Conservation (phyloP, 2,797 vertebrate species). For the Pipistrellus kuhlii region DNA sequence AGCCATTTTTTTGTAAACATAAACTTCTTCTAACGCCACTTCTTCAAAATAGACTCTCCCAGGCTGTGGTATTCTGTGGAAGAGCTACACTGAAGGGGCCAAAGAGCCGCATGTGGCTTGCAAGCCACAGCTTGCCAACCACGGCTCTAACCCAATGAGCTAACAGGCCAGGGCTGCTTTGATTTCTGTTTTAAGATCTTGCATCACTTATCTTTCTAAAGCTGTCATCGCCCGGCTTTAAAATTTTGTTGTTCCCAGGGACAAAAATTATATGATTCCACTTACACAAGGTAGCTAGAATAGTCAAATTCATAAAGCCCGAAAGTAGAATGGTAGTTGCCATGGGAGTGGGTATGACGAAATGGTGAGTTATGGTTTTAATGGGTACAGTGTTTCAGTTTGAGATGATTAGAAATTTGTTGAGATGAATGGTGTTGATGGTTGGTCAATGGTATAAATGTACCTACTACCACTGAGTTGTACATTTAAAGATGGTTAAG, state of each 20-base stretch:
- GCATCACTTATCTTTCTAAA: not conserved
- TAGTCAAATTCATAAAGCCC: not conserved
- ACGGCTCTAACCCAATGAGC: too few relatives aligned
- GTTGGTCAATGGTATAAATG: not conserved
- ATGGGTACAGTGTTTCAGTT: not conserved
- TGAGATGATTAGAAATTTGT: not conserved
- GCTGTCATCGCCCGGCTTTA: not conserved
- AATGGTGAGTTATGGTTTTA: not conserved
- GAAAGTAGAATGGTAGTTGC: not conserved
- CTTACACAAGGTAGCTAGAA: not conserved
- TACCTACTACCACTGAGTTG: not conserved
- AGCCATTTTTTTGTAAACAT: too few relatives aligned
- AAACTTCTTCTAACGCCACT: too few relatives aligned
- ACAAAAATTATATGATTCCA: not conserved
- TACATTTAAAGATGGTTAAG: not conserved
- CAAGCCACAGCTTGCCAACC: too few relatives aligned
- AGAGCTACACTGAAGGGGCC: too few relatives aligned
- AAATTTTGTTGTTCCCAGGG: not conserved
- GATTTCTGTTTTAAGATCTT: conserved; percentile 28
- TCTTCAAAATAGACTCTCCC: too few relatives aligned
- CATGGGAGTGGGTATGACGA: not conserved
- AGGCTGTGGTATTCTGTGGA: too few relatives aligned
- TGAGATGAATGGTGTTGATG: not conserved
- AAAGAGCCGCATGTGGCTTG: too few relatives aligned
- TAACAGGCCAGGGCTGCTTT: not conserved